phyloP scores from a whole-genome alignment of 2,888 invertebrate species.

The Caenorhabditis afra region DNA sequence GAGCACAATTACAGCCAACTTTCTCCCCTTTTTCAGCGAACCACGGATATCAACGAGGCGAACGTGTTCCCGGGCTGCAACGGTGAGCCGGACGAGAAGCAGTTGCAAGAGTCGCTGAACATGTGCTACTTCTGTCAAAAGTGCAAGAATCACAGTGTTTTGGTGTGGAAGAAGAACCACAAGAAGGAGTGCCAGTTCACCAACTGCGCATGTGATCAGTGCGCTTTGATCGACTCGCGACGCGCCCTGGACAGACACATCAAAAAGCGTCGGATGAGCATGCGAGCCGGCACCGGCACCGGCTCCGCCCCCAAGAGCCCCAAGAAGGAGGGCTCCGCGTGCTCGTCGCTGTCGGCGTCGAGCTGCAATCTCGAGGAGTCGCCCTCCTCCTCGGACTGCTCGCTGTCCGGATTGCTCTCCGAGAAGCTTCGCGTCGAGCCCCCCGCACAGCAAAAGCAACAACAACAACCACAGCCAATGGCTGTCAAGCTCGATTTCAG shows the following conservation, averaged over 20 bases:
- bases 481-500: slow-evolving; percentile 26
- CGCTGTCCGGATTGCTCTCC: slow-evolving; percentile 33
- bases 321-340: slow-evolving; percentile 38
- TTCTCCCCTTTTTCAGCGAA: slow-evolving; percentile 59
- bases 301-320: slow-evolving; percentile 39
- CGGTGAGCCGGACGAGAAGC: slow-evolving; percentile 47
- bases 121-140: slow-evolving; percentile 80
- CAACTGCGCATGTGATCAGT: slow-evolving; percentile 74
- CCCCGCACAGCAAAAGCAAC: not conserved
- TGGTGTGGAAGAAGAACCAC: slow-evolving; percentile 79
- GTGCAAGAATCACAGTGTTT: slow-evolving; percentile 78
- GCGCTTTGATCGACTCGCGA: slow-evolving; percentile 77
- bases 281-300: slow-evolving; percentile 17
- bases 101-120: slow-evolving; percentile 35
- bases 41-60: slow-evolving; percentile 71
- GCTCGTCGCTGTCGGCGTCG: slow-evolving; percentile 8
- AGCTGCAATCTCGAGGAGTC: slow-evolving; percentile 46
- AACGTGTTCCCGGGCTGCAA: slow-evolving; percentile 70
- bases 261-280: slow-evolving; percentile 66
- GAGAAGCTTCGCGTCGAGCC: slow-evolving; percentile 27
- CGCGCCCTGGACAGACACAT: slow-evolving; percentile 76
- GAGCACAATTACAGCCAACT: not conserved
- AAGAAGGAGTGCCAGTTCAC: slow-evolving; percentile 75
- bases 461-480: not conserved
- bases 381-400: slow-evolving; percentile 42